These are phyloP conservation scores for Carcharodon carcharias DNA, from an alignment of 2,797 vertebrate genomes.

Conservation along the genomic window DNA sequence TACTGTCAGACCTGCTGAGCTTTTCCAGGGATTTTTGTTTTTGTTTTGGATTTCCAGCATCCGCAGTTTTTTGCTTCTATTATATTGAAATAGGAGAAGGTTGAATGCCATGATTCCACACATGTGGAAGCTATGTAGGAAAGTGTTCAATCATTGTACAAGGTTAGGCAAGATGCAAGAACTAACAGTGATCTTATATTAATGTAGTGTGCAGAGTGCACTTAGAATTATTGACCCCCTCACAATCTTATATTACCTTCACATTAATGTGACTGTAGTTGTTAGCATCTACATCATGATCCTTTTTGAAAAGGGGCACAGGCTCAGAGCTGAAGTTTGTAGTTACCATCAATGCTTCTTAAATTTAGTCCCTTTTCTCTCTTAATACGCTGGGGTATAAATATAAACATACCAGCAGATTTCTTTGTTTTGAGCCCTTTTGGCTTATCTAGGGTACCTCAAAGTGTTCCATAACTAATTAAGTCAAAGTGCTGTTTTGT, in stretches of 20 bases:
- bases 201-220: not conserved
- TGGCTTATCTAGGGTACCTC: not conserved
- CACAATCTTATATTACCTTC: not conserved
- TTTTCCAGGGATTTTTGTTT: no score
- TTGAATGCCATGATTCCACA: no score
- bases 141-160: not conserved
- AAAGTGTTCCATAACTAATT: not conserved
- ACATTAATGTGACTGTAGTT: not conserved
- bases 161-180: not conserved
- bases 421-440: not conserved
- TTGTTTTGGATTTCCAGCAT: no score
- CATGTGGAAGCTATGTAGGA: not conserved
- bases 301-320: not conserved
- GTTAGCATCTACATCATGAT: not conserved
- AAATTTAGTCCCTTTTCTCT: not conserved
- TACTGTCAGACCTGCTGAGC: no score
- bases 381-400: not conserved
- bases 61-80: no score
- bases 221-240: no score
- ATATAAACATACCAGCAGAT: not conserved
- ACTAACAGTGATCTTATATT: not conserved
- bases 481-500: not conserved
- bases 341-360: not conserved
- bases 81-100: no score
- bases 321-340: not conserved